phyloP scores from a whole-genome alignment of 1,140 invertebrate species.

The Cecropterus lyciades region DNA sequence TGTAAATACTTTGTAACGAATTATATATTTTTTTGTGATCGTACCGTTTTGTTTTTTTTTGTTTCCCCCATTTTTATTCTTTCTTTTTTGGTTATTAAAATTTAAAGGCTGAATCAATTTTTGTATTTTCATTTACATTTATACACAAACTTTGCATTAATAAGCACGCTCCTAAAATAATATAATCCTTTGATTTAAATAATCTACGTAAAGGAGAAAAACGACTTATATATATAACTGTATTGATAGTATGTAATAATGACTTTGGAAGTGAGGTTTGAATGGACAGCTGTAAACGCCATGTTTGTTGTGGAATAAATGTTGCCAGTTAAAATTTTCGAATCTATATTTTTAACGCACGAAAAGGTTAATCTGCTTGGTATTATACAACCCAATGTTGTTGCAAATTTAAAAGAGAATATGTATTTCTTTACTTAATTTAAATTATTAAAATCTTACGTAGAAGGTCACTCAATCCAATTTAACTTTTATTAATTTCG shows the following conservation, averaged over 20 bases:
- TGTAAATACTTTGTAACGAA: conserved; percentile 65
- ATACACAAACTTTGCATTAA: conserved; percentile 18
- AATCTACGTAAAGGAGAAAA: conserved; percentile 27
- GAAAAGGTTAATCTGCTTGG: no score
- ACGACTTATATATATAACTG: conserved; percentile 29
- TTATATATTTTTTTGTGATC: conserved; percentile 73
- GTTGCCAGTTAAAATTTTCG: conserved; percentile 7
- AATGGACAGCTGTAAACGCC: conserved; percentile 17
- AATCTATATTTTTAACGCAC: background rate
- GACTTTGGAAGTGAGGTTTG: background rate
- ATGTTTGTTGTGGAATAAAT: background rate
- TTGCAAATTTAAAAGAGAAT: no score
- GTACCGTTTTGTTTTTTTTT: conserved; percentile 50
- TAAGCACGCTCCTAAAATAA: conserved; percentile 13
- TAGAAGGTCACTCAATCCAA: no score
- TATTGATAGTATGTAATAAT: conserved; percentile 13
- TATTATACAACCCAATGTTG: no score
- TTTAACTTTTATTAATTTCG: no score
- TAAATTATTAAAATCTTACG: no score
- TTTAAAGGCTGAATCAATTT: conserved; percentile 27
- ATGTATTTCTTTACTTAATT: no score
- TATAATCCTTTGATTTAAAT: conserved; percentile 23
- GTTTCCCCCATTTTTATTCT: conserved; percentile 32
- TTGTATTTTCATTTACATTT: conserved; percentile 16
- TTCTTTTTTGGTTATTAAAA: conserved; percentile 16